phyloP scores from a whole-genome alignment of 2,113 vertebrate genomes.

The Gymnorhina tibicen region DNA sequence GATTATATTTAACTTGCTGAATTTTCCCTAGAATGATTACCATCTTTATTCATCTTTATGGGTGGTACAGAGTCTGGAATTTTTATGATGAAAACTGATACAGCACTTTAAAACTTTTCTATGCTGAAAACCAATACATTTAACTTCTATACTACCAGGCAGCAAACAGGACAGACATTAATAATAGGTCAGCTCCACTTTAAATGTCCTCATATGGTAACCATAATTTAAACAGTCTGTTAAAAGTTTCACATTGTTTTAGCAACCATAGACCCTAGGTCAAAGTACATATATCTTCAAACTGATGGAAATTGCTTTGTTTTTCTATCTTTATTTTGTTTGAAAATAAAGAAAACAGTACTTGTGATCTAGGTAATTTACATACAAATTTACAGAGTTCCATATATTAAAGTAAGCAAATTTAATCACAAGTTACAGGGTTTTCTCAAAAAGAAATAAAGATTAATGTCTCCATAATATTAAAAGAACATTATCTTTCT shows the following conservation, averaged over 20 bases:
- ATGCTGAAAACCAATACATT: not conserved
- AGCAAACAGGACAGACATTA: not conserved
- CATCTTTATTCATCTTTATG: slow-evolving; percentile 2
- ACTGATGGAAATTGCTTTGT: not conserved
- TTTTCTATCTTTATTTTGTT: not conserved
- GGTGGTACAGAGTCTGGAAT: not conserved
- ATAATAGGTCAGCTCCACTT: not conserved
- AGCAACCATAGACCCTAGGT: not conserved
- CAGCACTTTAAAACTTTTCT: not conserved
- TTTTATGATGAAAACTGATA: slow-evolving; percentile 30
- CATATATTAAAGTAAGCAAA: not conserved
- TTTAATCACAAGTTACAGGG: not conserved
- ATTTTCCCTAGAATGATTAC: not conserved
- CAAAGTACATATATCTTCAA: not conserved
- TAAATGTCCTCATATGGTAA: not conserved
- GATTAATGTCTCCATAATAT: not conserved
- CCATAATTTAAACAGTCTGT: not conserved
- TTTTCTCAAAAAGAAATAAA: not conserved
- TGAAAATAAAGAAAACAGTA: not conserved
- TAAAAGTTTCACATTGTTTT: slow-evolving; percentile 4
- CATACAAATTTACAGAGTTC: not conserved
- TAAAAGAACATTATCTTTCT: not conserved
- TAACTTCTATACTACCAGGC: not conserved
- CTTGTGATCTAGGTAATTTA: not conserved
- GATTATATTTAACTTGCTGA: not conserved